Evolutionary conservation across 2,113 vertebrate species (phyloP).

Genomic region (Sceloporus undulatus): DNA sequence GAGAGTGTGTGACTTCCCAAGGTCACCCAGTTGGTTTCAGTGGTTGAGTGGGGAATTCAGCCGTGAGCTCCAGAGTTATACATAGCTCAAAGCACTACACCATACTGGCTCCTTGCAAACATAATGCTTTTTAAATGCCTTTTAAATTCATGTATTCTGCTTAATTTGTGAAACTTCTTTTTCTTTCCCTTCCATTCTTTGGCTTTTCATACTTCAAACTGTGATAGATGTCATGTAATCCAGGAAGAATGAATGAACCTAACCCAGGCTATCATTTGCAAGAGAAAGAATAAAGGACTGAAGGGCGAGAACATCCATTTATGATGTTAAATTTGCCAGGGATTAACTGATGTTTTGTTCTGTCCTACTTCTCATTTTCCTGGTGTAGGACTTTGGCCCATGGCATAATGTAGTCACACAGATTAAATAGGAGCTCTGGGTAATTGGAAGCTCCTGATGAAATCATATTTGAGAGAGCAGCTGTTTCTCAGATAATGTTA

Average conservation of each 20-base stretch:
- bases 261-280: constrained; percentile 46
- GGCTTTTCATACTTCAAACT: neutral
- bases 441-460: constrained; percentile 43
- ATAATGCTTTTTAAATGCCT: neutral
- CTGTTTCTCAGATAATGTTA: constrained; percentile 45
- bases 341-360: constrained; percentile 55
- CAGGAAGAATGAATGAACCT: constrained; percentile 48
- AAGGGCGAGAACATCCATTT: constrained; percentile 32
- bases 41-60: too few species aligned
- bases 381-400: constrained; percentile 48
- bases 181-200: neutral
- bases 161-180: constrained; percentile 34
- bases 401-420: constrained; percentile 36
- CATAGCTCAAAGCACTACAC: too few species aligned
- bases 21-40: too few species aligned
- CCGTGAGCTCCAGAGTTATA: too few species aligned
- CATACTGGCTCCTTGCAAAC: neutral
- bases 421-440: constrained; percentile 31
- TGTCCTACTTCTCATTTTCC: constrained; percentile 60
- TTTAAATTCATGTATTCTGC: constrained; percentile 46
- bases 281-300: constrained; percentile 45
- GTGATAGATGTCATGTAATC: constrained; percentile 22
- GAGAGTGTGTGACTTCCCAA: too few species aligned
- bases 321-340: constrained; percentile 24
- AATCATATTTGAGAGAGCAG: constrained; percentile 45